Evolutionary conservation across 2,113 vertebrate genomes (phyloP), one percentile per base, ranked within the genome.

Genomic region (Lophius piscatorius): DNA sequence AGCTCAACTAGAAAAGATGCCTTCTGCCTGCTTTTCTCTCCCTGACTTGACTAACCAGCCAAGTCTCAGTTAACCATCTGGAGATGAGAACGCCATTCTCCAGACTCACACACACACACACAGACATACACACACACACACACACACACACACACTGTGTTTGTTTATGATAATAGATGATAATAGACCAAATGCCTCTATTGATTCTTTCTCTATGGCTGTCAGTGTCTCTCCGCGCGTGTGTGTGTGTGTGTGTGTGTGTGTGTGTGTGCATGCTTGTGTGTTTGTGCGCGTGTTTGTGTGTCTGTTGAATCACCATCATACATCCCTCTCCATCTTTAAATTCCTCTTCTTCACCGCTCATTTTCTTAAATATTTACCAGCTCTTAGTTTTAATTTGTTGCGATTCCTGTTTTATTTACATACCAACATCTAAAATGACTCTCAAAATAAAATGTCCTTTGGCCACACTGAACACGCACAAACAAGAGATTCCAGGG

Each of bases 81-180:
- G 75, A 84, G 77, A 80, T 81, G 66, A 78, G 82, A 80, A 80
- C 80, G 40, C 62, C 35, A 77, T 77, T 77, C 84, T 63, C 70
- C 61, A 7, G 65, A 55, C 61, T 59, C 66, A 82, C 68, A 55
- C 64, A 65, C 76, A 65, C 54, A 63, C 61, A 67, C 47, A 62
- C 44, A 63, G 21, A 62, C 47, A 52, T 55, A 42, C 45, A 64
- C 51, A 28, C 59, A 56, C 48, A 48, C 60, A 59, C 39, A 54
- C 47, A 56, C 56, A 49, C 70, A 40, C 47, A 4, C 40, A 44
- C 45, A 57, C 39, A 33, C 41, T 39, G 24, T 71, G 79, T 81
- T 82, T 87, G 70, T 81, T 90, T 88, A 86, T 86, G 84, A 86
- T 87, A 91, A 91, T 86, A 78, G 79, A 87, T 86, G 84, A 86